Conservation (phyloP, 2,888 invertebrate genomes). For the Philopedon plagiatum region DNA sequence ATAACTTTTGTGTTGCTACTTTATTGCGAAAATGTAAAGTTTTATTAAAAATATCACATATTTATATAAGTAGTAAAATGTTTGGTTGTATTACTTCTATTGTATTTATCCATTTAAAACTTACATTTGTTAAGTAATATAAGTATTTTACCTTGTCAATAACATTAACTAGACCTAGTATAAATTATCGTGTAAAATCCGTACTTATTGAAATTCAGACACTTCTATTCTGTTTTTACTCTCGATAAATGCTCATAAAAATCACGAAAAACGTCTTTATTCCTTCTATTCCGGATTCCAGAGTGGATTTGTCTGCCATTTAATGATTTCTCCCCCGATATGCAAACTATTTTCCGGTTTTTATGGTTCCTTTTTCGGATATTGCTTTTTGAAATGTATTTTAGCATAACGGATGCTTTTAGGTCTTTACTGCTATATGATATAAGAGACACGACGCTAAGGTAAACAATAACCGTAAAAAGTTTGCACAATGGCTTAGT, state of each 20-base stretch:
- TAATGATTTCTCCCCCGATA: conserved; percentile 12
- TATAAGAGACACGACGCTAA: background rate
- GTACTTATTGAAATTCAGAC: background rate
- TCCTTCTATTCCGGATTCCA: background rate
- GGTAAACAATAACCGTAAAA: conserved; percentile 3
- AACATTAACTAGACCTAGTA: too few relatives aligned
- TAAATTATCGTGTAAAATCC: too few relatives aligned
- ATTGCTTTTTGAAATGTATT: conserved; percentile 34
- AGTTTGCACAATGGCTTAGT: background rate
- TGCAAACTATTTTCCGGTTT: conserved; percentile 31
- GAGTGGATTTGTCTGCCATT: conserved; percentile 20
- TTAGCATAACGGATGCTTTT: conserved; percentile 36
- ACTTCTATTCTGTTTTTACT: background rate
- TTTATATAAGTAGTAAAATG: too few relatives aligned
- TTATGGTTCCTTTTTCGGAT: conserved; percentile 34
- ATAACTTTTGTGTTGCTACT: too few relatives aligned
- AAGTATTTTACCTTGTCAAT: too few relatives aligned
- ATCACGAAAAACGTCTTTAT: background rate
- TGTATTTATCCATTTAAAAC: too few relatives aligned
- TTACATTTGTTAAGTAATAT: too few relatives aligned
- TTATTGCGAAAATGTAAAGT: too few relatives aligned
- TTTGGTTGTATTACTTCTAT: too few relatives aligned
- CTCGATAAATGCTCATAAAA: background rate
- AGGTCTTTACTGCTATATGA: conserved; percentile 19
- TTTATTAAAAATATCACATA: too few relatives aligned